A percentile compares a stretch with the other conserved stretches of the same genome.
These are phyloP conservation scores for Drosophila melanosoma DNA, from an alignment of 2,888 invertebrate genomes.

Conservation along the genomic window DNA sequence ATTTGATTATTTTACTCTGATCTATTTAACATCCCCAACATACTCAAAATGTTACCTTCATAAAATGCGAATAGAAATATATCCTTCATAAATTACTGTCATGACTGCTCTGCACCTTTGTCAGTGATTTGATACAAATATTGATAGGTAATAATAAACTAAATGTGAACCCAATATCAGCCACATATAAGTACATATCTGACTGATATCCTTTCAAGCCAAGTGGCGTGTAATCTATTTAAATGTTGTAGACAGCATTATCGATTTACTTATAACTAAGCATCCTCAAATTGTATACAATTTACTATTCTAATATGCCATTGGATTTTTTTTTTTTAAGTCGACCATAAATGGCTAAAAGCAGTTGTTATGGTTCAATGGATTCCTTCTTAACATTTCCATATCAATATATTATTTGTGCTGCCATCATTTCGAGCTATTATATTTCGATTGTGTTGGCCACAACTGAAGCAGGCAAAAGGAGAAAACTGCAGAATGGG, in stretches of 20 bases:
- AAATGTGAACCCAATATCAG: neutral
- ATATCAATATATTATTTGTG: slow-evolving; percentile 20
- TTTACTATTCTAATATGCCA: neutral
- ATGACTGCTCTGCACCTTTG: neutral
- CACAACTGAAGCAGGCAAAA: neutral
- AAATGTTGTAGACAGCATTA: neutral
- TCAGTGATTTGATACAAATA: neutral
- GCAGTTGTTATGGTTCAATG: slow-evolving; percentile 2
- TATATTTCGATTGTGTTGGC: slow-evolving; percentile 5
- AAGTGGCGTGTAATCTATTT: neutral
- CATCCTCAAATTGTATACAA: neutral
- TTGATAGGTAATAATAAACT: neutral
- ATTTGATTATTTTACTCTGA: slow-evolving; percentile 7
- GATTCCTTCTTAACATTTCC: slow-evolving; percentile 1
- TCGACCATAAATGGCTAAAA: neutral
- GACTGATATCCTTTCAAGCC: neutral
- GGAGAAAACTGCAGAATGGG: neutral
- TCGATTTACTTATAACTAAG: neutral
- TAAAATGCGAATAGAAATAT: slow-evolving; percentile 22
- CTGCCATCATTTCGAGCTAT: slow-evolving; percentile 5
- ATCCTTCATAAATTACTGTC: neutral
- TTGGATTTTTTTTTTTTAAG: neutral
- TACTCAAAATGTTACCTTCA: slow-evolving; percentile 4
- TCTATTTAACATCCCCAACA: slow-evolving; percentile 15
- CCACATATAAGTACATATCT: neutral